These are phyloP conservation scores for Psittacula derbiana DNA, from an alignment of 2,797 vertebrate species.

Conservation along the genomic window DNA sequence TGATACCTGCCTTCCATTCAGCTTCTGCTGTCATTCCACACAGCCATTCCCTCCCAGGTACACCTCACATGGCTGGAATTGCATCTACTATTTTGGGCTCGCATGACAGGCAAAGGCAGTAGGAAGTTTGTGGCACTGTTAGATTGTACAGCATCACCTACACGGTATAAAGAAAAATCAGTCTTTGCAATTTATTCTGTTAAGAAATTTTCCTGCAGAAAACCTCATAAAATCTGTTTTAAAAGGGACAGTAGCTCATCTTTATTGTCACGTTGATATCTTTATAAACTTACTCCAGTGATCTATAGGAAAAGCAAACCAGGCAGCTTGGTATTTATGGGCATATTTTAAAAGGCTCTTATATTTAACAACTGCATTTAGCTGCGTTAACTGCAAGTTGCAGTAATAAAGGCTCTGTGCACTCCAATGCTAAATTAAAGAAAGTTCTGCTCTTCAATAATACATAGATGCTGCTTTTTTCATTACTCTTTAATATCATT, in stretches of 20 bases:
- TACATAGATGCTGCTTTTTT: slow-evolving; percentile 73
- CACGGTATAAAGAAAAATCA: neutral
- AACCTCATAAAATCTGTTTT: neutral
- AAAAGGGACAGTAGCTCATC: slow-evolving; percentile 48
- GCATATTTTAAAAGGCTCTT: slow-evolving; percentile 60
- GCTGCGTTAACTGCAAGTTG: slow-evolving; percentile 72
- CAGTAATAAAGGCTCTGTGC: slow-evolving; percentile 61
- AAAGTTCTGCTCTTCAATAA: slow-evolving; percentile 76
- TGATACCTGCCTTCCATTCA: neutral
- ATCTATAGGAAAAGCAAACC: slow-evolving; percentile 60
- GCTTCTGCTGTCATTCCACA: rapidly evolving
- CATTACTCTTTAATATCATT: slow-evolving; percentile 81
- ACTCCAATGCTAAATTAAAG: slow-evolving; percentile 75
- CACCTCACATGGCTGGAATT: neutral
- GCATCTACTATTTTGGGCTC: neutral
- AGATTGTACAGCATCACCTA: neutral
- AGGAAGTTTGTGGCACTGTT: neutral
- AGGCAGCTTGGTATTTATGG: slow-evolving; percentile 65
- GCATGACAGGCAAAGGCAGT: neutral
- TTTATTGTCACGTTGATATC: slow-evolving; percentile 52
- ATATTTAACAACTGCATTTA: slow-evolving; percentile 77
- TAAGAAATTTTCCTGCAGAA: slow-evolving; percentile 26
- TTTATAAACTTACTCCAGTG: slow-evolving; percentile 67
- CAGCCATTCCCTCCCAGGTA: neutral
- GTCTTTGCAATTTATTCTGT: neutral